A percentile compares a stretch with the other conserved stretches of the same genome.
phyloP scores from a whole-genome alignment of 2,888 invertebrate genomes.

The Xylota sylvarum region DNA sequence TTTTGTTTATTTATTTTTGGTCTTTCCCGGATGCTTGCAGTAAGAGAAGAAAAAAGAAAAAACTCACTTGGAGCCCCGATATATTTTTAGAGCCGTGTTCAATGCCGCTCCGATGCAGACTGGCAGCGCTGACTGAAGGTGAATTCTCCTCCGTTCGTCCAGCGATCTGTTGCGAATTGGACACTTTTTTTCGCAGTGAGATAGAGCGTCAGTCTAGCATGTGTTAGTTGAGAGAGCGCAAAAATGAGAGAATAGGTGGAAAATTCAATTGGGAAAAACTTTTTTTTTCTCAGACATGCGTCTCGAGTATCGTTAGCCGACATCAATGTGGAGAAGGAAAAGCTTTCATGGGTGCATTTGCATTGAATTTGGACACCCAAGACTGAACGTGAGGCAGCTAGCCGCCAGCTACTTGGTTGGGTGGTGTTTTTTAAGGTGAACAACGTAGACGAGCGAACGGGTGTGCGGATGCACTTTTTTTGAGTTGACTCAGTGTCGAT shows the following conservation, averaged over 20 bases:
- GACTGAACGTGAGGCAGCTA: constrained; percentile 23
- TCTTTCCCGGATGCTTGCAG: constrained; percentile 45
- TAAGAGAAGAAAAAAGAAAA: constrained; percentile 16
- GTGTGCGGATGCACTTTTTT: constrained; percentile 66
- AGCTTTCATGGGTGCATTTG: constrained; percentile 65
- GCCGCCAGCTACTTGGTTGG: constrained; percentile 46
- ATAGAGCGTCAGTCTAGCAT: constrained; percentile 4
- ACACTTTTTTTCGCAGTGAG: constrained; percentile 36
- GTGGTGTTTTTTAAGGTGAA: constrained; percentile 47
- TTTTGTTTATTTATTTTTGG: constrained; percentile 51
- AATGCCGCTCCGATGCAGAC: constrained; percentile 76
- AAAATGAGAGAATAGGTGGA: constrained; percentile 44
- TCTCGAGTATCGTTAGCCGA: constrained; percentile 36
- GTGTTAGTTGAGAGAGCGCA: constrained; percentile 12
- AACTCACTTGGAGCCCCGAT: not conserved
- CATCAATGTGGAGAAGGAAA: constrained; percentile 41
- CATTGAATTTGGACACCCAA: constrained; percentile 57
- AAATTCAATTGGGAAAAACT: constrained; percentile 52
- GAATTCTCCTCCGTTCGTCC: constrained; percentile 71
- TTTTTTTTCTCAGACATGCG: constrained; percentile 56
- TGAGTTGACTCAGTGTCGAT: constrained; percentile 73
- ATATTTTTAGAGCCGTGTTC: constrained; percentile 56
- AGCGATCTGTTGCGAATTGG: constrained; percentile 76
- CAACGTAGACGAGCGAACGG: constrained; percentile 46
- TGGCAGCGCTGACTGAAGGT: constrained; percentile 71